Percentiles rank a stretch among this genome's conserved stretches.
These are phyloP conservation scores for Sebastes iracundus DNA, from an alignment of 2,797 vertebrate genomes.

Conservation along the genomic window DNA sequence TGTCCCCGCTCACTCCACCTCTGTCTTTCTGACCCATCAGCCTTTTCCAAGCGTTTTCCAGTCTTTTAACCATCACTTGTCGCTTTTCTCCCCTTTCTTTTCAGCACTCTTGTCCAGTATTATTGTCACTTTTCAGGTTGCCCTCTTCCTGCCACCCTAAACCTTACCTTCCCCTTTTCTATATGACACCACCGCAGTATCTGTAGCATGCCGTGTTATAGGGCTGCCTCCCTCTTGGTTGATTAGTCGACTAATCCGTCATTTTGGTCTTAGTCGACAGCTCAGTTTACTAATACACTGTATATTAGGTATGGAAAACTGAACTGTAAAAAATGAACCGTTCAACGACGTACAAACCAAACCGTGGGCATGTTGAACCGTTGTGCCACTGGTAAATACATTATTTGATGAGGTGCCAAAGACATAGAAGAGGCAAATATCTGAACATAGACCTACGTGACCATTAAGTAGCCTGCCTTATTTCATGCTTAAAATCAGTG, in stretches of 20 bases:
- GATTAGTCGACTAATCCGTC: neutral
- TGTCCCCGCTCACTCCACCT: neutral
- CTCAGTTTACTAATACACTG: neutral
- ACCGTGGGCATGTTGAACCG: neutral
- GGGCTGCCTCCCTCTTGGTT: neutral
- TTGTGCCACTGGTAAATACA: neutral
- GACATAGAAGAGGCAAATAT: neutral
- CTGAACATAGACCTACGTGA: neutral
- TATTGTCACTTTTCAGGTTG: neutral
- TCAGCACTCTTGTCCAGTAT: neutral
- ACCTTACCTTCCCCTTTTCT: neutral
- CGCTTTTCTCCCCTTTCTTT: neutral
- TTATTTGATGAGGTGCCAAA: neutral
- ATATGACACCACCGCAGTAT: neutral
- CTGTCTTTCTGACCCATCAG: neutral
- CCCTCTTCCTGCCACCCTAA: neutral
- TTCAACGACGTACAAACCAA: too few species aligned
- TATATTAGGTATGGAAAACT: neutral
- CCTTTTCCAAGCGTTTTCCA: constrained; percentile 12
- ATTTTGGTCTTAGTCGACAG: neutral
- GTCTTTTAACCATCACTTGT: constrained; percentile 13
- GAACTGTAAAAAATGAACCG: too few species aligned
- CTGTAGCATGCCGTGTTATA: neutral
- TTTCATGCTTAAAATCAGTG: neutral
- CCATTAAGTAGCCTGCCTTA: neutral